Base-by-base conservation (phyloP, 1,140 invertebrate genomes). In the Ceratosolen fusciceps region DNA sequence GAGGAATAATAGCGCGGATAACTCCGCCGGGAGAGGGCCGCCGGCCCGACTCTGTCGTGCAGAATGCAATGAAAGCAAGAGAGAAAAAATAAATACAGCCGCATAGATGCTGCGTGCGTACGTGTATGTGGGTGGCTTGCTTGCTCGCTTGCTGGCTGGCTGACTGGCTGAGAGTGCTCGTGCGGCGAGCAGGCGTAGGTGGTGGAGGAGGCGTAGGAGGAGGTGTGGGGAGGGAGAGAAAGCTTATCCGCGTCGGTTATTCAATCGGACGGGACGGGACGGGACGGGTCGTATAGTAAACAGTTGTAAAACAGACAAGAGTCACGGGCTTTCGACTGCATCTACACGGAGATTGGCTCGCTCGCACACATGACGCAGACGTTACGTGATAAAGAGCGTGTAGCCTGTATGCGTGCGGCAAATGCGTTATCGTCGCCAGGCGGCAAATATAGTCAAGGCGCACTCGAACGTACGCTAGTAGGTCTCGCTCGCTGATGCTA, bases 181-280 rank as follows among this genome's bases (percentile, higher is more conserved):
- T n/a, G n/a, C n/a, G n/a, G n/a, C n/a, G n/a, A n/a, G n/a, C n/a
- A n/a, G n/a, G n/a, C n/a, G n/a, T n/a, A n/a, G n/a, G n/a, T n/a
- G n/a, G 37, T 3, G 47, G n/a, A 39, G 16, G 16, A 54, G 34
- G 34, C 1, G 34, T 10, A 7, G 39, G 9, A 37, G 34, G 9
- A 31, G n/a, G 67, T n/a, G 29, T 10, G 8, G 10, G 16, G 29
- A n/a, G 21, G 16, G 54, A 14, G 29, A 1, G 1, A 37, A 73
- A 58, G 72, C 56, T 29, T 16, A 47, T 26, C 26, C 68, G 16
- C 67, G 65, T 78, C 56, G 77, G 58, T 78, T 78, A 78, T 78
- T 73, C 65, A 77, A 77, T 77, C 75, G 75, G 34, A 39, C 19
- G n/a, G n/a, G n/a, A n/a, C n/a, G n/a, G n/a, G n/a, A n/a, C n/a